These are phyloP conservation scores for Holacanthus passer DNA, from an alignment of 2,113 vertebrate species.

Conservation along the genomic window DNA sequence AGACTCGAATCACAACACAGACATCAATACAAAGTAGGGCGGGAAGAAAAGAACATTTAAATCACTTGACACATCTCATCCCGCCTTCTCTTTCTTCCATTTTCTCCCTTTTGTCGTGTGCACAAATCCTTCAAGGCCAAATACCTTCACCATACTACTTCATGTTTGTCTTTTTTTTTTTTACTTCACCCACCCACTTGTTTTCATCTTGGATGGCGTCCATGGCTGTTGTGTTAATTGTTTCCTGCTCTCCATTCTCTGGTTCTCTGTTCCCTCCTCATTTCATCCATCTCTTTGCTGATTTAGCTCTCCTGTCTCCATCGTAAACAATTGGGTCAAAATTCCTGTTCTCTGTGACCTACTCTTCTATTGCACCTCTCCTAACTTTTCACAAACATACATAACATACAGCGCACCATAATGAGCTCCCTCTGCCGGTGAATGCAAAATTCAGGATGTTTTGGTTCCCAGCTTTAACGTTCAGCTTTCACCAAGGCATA, in stretches of 20 bases:
- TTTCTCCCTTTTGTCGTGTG: conserved; percentile 16
- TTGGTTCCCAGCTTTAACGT: conserved; percentile 21
- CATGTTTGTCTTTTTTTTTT: conserved; percentile 28
- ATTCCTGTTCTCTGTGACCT: background rate
- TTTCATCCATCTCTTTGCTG: conserved; percentile 41
- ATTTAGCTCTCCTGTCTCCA: conserved; percentile 49
- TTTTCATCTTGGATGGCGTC: conserved; percentile 39
- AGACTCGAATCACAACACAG: conserved; percentile 62
- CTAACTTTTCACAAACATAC: conserved; percentile 28
- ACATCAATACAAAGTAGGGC: conserved; percentile 39
- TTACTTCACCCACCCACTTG: conserved; percentile 34
- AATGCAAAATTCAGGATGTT: conserved; percentile 45
- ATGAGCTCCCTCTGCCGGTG: conserved; percentile 10
- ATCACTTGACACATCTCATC: conserved; percentile 34
- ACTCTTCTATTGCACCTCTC: conserved; percentile 19
- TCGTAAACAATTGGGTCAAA: conserved; percentile 61
- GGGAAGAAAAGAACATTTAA: conserved; percentile 42
- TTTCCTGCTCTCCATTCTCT: conserved; percentile 41
- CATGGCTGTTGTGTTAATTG: conserved; percentile 52
- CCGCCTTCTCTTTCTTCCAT: conserved; percentile 17
- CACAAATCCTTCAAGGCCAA: conserved; percentile 46
- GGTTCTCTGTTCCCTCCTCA: conserved; percentile 30
- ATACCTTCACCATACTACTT: conserved; percentile 36
- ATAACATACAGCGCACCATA: background rate
- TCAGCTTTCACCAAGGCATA: conserved; percentile 26